Base-by-base conservation (phyloP, 2,888 invertebrate species). In the Calameuta filiformis region DNA sequence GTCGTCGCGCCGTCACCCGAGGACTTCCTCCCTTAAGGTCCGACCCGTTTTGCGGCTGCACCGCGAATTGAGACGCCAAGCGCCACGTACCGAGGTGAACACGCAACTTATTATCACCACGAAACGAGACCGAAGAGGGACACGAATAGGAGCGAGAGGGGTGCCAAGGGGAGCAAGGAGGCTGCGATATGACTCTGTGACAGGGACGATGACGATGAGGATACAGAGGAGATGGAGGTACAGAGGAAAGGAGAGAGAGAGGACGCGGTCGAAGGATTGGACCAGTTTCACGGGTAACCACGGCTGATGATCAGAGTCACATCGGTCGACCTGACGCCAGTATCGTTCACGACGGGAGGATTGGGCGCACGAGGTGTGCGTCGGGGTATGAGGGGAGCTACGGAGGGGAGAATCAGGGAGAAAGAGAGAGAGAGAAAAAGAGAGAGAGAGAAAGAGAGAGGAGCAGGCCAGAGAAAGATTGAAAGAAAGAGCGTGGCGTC, bases 201-300 rank as follows among this genome's bases (percentile, higher is more conserved):
- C 68, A 76, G 73, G 80, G 73, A 76, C 4, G 75, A 75, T 23
- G 68, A 71, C 31, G 33, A 73, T 31, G n/a, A 73, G 77, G 34
- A 75, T n/a, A 75, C 68, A 35, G 68, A 73, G 77, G 74, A 69
- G 77, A 75, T 74, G 75, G 77, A 30, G 77, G 69, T 12, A 34
- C 69, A 68, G 73, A 73, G 69, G 69, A 69, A 73, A 76, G 79
- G 76, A 77, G 76, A 69, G 79, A 68, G 76, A 80, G 75, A 34
- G 73, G 75, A 77, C 74, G 77, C 12, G 34, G 11, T 33, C 35
- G 69, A 56, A 56, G 23, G 31, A 31, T 71, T 31, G 71, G 31
- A 71, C 6, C 33, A 71, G 71, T 71, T 34, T 71, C 71, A 71
- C 71, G 71, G 71, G 71, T 15, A 71, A 31, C 31, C 71, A 34